Evolutionary conservation across 2,113 vertebrate genomes (phyloP).

Genomic region (Psilopsiagon aymara): DNA sequence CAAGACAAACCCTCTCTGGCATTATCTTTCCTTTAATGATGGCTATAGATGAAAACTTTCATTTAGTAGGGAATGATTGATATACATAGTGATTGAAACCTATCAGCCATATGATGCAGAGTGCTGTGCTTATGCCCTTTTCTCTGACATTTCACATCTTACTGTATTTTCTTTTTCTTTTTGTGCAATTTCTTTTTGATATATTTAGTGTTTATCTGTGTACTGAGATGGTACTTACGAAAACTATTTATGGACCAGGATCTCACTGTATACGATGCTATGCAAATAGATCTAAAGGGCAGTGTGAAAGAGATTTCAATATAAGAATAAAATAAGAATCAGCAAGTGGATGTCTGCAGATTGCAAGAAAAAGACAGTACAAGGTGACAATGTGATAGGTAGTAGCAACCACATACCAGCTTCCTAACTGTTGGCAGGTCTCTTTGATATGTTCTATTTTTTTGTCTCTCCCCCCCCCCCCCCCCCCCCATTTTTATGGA

Average conservation of each 20-base stretch:
- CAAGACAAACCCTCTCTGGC: not conserved
- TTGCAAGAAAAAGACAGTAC: not conserved
- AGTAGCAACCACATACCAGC: not conserved
- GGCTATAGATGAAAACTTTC: not conserved
- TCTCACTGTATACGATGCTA: not conserved
- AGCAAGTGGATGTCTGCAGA: not conserved
- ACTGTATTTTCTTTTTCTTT: not conserved
- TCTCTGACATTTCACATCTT: not conserved
- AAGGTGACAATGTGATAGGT: not conserved
- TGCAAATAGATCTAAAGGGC: not conserved
- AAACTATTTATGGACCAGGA: not conserved
- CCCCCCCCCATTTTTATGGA: not conserved
- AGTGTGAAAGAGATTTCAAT: not conserved
- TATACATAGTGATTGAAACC: not conserved
- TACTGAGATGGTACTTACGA: not conserved
- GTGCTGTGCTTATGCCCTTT: not conserved
- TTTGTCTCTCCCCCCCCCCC: not conserved
- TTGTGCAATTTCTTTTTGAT: not conserved
- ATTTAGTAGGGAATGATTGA: not conserved
- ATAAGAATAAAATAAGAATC: not conserved
- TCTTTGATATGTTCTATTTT: not conserved
- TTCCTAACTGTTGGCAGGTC: not conserved
- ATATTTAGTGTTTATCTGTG: not conserved
- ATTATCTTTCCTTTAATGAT: not conserved
- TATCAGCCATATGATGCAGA: not conserved